Evolutionary conservation across 2,888 invertebrate species (phyloP), one percentile per base, ranked within the genome.

Genomic region (Brachyopa scutellaris): DNA sequence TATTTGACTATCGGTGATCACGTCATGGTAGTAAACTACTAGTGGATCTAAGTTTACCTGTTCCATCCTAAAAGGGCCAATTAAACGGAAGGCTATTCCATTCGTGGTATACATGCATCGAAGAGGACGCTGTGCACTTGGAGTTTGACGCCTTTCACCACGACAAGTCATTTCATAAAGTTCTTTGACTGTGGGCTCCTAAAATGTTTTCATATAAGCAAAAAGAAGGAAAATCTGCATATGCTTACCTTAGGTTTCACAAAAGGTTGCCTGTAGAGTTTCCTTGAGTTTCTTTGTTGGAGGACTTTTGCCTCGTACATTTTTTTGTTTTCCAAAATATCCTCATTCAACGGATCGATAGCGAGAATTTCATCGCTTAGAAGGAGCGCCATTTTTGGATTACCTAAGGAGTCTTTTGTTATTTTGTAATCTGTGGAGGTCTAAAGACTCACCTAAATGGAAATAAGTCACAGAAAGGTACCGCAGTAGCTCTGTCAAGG

Each of bases 91-190:
- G 0, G 85, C 84, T 29, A 87, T 85, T 38, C 87, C 85, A 6
- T 86, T 87, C 47, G 85, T 84, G 1, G 85, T 84, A 62, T 88
- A 88, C 49, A 86, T 86, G 83, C 91, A 91, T 7, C 85, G 86
- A 6, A 88, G 85, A 2, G 84, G 51, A 0, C 85, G 84, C 59
- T 88, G 87, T 62, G 90, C 87, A 66, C 86, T 87, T 57, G 85
- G 87, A 36, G 89, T 90, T 86, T 91, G 92, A 84, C 86, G 91
- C 87, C 89, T 85, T 83, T 92, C 92, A 5, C 92, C 92, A 2
- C 92, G 90, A 84, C 93, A 93, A 1, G 86, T 85, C 2, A 73
- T 64, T 3, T 73, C 76, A 45, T 85, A 86, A 0, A 86, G 70
- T 1, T 67, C 66, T 2, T 31, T 9, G 0, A 40, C 1, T 0